These are phyloP conservation scores for Pseudochirops corinnae DNA, from an alignment of 2,797 vertebrate genomes.

Conservation along the genomic window DNA sequence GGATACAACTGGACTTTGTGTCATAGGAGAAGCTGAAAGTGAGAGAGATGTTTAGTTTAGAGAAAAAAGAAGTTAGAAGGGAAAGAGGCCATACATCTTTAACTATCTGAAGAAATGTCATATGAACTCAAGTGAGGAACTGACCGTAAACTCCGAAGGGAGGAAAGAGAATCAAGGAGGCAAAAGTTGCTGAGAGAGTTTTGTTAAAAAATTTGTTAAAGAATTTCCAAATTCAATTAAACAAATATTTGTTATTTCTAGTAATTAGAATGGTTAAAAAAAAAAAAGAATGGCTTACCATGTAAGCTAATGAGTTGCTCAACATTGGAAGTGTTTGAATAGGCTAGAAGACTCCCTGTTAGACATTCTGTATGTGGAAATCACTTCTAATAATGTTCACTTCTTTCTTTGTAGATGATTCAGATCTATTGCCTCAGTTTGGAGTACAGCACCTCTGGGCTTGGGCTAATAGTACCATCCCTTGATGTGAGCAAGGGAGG, in stretches of 20 bases:
- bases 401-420: slow-evolving; percentile 2
- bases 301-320: background rate
- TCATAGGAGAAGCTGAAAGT: background rate
- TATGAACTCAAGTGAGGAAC: background rate
- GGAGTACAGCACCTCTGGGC: slow-evolving; percentile 6
- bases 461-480: background rate
- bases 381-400: background rate
- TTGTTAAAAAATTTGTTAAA: background rate
- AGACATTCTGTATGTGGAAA: background rate
- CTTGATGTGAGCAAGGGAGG: background rate
- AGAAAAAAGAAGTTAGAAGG: background rate
- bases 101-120: background rate
- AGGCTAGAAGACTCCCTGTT: background rate
- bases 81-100: background rate
- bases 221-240: background rate
- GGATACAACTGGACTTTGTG: background rate
- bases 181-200: background rate
- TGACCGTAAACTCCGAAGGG: background rate
- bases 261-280: background rate
- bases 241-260: background rate
- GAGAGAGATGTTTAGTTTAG: background rate
- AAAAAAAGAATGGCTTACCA: background rate
- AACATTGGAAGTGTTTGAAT: background rate
- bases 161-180: background rate
- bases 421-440: slow-evolving; percentile 14